A percentile compares a stretch with the other conserved stretches of the same genome.
Conservation (phyloP, 2,797 vertebrate genomes). For the Threskiornis aethiopicus region DNA sequence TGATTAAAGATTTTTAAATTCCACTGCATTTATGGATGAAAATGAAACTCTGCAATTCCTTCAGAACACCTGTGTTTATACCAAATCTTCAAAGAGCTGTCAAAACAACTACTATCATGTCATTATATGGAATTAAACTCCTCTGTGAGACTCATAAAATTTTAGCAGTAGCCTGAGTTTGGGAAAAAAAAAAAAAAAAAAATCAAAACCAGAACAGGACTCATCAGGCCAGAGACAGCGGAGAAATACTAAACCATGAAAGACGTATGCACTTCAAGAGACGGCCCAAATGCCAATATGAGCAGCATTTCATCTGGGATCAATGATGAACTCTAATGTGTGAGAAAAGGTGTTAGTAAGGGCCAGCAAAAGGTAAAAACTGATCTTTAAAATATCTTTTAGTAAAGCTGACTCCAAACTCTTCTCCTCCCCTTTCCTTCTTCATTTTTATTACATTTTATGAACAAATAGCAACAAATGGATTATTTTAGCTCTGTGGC, state of each 20-base stretch:
- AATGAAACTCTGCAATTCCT: not conserved
- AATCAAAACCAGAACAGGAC: not conserved
- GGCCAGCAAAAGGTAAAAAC: not conserved
- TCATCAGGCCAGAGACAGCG: not conserved
- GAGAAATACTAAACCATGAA: not conserved
- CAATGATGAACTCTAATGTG: not conserved
- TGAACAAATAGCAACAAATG: not conserved
- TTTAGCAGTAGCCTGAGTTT: not conserved
- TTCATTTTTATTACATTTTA: not conserved
- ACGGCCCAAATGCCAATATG: not conserved
- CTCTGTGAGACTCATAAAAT: not conserved
- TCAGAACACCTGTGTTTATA: slow-evolving; percentile 1
- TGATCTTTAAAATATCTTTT: not conserved
- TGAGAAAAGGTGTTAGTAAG: not conserved
- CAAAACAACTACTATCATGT: not conserved
- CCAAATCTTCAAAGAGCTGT: not conserved
- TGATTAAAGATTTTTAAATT: not conserved
- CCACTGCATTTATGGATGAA: not conserved
- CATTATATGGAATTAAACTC: not conserved
- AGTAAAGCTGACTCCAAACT: not conserved
- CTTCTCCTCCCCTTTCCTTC: not conserved
- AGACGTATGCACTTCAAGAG: not conserved
- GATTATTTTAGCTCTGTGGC: not conserved
- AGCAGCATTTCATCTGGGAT: not conserved
- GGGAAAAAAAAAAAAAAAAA: not conserved